phyloP scores from a whole-genome alignment of 92 coral and sea anemone genomes.

The Meandrina meandrites region DNA sequence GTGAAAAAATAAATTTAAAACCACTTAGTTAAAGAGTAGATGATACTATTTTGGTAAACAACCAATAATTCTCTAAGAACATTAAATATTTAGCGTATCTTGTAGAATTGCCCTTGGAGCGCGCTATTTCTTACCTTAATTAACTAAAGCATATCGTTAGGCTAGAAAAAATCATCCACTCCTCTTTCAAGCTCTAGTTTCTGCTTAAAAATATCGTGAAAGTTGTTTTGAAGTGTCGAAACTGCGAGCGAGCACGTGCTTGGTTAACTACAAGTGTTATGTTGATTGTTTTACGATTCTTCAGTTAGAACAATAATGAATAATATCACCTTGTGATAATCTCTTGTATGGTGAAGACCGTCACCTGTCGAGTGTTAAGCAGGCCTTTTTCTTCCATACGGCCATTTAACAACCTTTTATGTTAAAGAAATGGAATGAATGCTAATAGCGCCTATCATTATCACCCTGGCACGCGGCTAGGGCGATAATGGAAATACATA shows the following conservation, averaged over 20 bases:
- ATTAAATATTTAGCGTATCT: slow-evolving; percentile 19
- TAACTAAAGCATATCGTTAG: no score
- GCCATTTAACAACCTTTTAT: not conserved
- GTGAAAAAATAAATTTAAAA: not conserved
- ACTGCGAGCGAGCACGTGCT: not conserved
- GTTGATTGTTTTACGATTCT: not conserved
- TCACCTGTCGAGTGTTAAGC: slow-evolving; percentile 22
- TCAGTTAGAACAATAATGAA: not conserved
- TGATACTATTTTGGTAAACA: slow-evolving; percentile 14
- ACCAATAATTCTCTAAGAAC: not conserved
- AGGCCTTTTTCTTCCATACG: not conserved
- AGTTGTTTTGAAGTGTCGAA: not conserved
- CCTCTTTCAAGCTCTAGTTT: no score
- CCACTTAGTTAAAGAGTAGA: not conserved
- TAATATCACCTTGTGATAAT: not conserved
- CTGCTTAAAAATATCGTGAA: not conserved
- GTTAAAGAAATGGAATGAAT: not conserved
- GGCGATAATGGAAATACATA: not conserved
- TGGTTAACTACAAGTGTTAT: not conserved
- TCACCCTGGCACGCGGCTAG: not conserved
- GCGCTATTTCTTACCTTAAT: not conserved
- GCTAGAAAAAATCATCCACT: no score
- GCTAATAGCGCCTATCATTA: not conserved
- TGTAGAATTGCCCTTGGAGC: not conserved
- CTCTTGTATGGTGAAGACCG: not conserved